Evolutionary conservation across 23 tunicate species (phyloP), one percentile per base, ranked within the genome.

Genomic region (Halocynthia roretzi): DNA sequence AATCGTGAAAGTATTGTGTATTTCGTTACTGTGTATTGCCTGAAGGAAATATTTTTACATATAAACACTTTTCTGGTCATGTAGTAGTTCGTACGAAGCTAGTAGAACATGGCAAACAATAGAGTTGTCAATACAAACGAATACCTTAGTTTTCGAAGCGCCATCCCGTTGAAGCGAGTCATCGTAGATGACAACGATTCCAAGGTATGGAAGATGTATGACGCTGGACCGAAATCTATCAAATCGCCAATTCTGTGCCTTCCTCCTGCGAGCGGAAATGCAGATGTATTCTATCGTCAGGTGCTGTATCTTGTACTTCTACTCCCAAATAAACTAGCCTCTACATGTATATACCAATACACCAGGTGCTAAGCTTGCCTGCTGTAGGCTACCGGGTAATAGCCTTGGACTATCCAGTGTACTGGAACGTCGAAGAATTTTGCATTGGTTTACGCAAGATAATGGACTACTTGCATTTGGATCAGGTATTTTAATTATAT

Each of bases 331-430:
- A n/a, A n/a, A n/a, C n/a, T n/a, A n/a, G n/a, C n/a, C n/a, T n/a
- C n/a, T n/a, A n/a, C n/a, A n/a, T n/a, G n/a, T n/a, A n/a, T n/a
- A n/a, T n/a, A n/a, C n/a, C 8, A 67, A 10, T 67, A 10, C 18
- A n/a, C 20, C 96, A 89, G 63, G 68, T 85, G 7, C 61, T 84
- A 51, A 19, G 62, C 6, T 66, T 89, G 8, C 84, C 96, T 15
- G 71, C 83, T 7, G 18, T 84, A 14, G 96, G 89, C 0, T 80
- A 84, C 67, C 76, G 96, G 11, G 77, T 75, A 54, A 80, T 89
- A 1, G 78, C 96, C 6, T 71, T 89, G 76, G 96, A 84, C 56
- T 89, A 89, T 70, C 96, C 96, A 7, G 82, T 76, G 5, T 89
- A 80, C 72, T 84, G 96, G 89, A 78, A 80, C 19, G 84, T 80